Base-by-base conservation (phyloP, 2,113 vertebrate species). In the Leptobrachium ailaonicum region DNA sequence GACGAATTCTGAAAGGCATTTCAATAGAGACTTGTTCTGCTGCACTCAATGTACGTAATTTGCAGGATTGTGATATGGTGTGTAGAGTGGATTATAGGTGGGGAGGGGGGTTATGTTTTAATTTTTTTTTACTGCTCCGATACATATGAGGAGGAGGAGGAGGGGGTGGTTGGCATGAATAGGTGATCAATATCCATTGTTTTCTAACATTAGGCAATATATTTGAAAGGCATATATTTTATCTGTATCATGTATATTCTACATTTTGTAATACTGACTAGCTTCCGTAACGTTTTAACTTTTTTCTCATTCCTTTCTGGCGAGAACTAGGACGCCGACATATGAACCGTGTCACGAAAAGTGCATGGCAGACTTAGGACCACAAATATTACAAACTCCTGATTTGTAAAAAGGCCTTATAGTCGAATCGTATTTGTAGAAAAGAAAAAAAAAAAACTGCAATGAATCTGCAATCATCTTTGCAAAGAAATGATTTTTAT, bases 1-100 rank as follows among this genome's bases (percentile, higher is more conserved):
- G 98, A 98, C 90, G 94, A 94, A 92, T 95, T 94, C 87, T 95
- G 90, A 93, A 86, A 86, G 85, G 82, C 82, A 20, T 87, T 89
- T 87, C 66, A 85, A 88, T 69, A 88, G 86, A 87, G 86, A 92
- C 88, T 74, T 71, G 88, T 88, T 90, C 90, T 89, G 88, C 90
- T 92, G 92, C 92, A 91, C 91, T 92, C 91, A 90, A 88, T 92
- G 91, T 93, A 90, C 91, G 91, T 89, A 85, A 88, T 90, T 93
- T 92, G 87, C 87, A 87, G 88, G 89, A 90, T 90, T 84, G 88
- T 85, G 88, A 91, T 83, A 83, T 87, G 90, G 90, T 93, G 94
- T 95, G 88, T 90, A 85, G 88, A 87, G 88, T 92, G 91, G 85
- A 92, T 90, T 88, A 90, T 88, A 88, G 91, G 20, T 32, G 20